phyloP scores from a whole-genome alignment of 1,140 invertebrate genomes.

The Luehdorfia chinensis region DNA sequence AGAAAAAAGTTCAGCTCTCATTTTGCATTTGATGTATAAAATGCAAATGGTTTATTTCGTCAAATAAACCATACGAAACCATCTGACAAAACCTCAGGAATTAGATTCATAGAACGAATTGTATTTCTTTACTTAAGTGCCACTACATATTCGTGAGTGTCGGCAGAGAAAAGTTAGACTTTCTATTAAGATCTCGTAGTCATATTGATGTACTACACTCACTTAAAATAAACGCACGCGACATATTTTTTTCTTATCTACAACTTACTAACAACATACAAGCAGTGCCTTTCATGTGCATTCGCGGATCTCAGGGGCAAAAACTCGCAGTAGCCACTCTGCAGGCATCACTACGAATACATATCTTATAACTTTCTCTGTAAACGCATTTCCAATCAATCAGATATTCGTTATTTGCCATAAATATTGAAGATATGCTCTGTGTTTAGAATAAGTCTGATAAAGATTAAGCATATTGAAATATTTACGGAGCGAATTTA shows the following conservation, averaged over 20 bases:
- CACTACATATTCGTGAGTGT: too few species aligned
- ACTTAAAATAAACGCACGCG: constrained; percentile 3
- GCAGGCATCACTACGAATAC: constrained; percentile 22
- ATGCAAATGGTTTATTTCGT: too few species aligned
- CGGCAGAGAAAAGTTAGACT: constrained; percentile 1
- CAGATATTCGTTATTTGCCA: constrained; percentile 10
- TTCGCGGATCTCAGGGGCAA: constrained; percentile 22
- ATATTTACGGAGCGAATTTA: too few species aligned
- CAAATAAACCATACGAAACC: too few species aligned
- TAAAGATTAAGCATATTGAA: too few species aligned
- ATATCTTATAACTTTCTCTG: constrained; percentile 33
- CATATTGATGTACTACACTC: not conserved
- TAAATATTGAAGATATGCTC: not conserved
- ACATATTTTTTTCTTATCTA: not conserved
- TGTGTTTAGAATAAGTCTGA: too few species aligned
- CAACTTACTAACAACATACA: not conserved
- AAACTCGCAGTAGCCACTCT: constrained; percentile 25
- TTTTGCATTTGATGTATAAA: too few species aligned
- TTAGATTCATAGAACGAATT: too few species aligned
- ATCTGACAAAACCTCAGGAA: too few species aligned
- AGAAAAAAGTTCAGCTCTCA: too few species aligned
- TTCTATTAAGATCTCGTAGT: constrained; percentile 1
- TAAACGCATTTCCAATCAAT: constrained; percentile 32
- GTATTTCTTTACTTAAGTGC: too few species aligned
- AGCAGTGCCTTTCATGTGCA: constrained; percentile 12